Percentiles rank a stretch among this genome's conserved stretches.
These are phyloP conservation scores for Bothrops jararaca DNA, from an alignment of 2,113 vertebrate genomes.

Conservation along the genomic window DNA sequence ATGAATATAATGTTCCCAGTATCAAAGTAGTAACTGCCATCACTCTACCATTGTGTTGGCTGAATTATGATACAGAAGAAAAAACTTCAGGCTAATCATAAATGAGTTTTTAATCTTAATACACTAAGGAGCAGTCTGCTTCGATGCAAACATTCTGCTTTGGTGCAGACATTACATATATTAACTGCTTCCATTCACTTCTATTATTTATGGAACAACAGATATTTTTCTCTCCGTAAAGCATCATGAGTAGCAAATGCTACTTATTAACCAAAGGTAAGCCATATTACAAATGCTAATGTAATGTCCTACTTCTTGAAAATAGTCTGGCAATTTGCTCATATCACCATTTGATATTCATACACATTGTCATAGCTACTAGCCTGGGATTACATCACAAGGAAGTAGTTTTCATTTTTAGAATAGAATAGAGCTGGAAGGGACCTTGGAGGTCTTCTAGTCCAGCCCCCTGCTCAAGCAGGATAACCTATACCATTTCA, in stretches of 20 bases:
- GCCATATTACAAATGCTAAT: neutral
- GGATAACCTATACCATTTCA: too few species aligned
- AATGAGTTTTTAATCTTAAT: neutral
- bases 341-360: neutral
- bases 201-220: neutral
- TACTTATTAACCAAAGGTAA: neutral
- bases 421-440: too few species aligned
- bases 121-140: neutral
- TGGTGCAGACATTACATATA: neutral
- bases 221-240: neutral
- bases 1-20: neutral
- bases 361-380: neutral
- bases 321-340: neutral
- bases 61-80: neutral
- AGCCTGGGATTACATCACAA: neutral
- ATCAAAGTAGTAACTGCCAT: neutral
- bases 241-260: neutral
- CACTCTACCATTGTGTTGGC: neutral
- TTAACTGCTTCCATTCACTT: neutral
- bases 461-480: too few species aligned
- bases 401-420: neutral
- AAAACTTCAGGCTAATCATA: neutral
- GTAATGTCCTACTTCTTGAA: neutral
- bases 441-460: too few species aligned
- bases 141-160: neutral